phyloP scores from a whole-genome alignment of 2,797 vertebrate species.

The Sebastes vulpes region DNA sequence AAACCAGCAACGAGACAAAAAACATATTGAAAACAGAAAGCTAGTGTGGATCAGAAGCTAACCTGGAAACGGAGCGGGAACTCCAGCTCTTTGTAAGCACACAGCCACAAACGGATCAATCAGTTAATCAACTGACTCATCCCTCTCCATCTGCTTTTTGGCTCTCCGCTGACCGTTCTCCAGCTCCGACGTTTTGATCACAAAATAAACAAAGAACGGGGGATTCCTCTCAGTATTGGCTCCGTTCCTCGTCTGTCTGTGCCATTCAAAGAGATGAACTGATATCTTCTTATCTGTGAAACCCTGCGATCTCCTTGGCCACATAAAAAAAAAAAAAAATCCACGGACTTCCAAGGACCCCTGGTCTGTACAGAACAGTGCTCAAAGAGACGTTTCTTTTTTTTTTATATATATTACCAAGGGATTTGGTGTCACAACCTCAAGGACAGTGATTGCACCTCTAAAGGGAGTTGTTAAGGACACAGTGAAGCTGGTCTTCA shows the following conservation, averaged over 20 bases:
- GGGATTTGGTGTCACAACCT: slow-evolving; percentile 63
- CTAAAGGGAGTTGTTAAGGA: slow-evolving; percentile 69
- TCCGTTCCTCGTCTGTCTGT: slow-evolving; percentile 25
- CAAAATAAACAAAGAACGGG: slow-evolving; percentile 21
- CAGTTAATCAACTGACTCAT: slow-evolving; percentile 4
- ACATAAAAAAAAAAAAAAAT: slow-evolving; percentile 38
- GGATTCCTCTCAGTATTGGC: background rate
- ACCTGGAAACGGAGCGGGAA: background rate
- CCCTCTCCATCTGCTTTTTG: background rate
- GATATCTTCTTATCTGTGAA: slow-evolving; percentile 60
- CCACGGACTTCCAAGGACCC: slow-evolving; percentile 58
- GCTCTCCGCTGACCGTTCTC: background rate
- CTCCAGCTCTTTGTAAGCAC: background rate
- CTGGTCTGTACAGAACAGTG: slow-evolving; percentile 26
- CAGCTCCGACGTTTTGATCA: slow-evolving; percentile 17
- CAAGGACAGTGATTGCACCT: slow-evolving; percentile 51
- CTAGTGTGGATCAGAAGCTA: background rate
- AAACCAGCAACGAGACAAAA: background rate
- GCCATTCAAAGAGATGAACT: slow-evolving; percentile 53
- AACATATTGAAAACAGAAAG: background rate
- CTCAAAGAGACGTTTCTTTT: slow-evolving; percentile 34
- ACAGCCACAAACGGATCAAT: slow-evolving; percentile 11
- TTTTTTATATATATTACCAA: slow-evolving; percentile 21
- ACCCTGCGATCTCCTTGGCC: slow-evolving; percentile 48
- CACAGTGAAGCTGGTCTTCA: slow-evolving; percentile 85